Conservation (phyloP, 2,797 vertebrate species). For the Rousettus madagascariensis region DNA sequence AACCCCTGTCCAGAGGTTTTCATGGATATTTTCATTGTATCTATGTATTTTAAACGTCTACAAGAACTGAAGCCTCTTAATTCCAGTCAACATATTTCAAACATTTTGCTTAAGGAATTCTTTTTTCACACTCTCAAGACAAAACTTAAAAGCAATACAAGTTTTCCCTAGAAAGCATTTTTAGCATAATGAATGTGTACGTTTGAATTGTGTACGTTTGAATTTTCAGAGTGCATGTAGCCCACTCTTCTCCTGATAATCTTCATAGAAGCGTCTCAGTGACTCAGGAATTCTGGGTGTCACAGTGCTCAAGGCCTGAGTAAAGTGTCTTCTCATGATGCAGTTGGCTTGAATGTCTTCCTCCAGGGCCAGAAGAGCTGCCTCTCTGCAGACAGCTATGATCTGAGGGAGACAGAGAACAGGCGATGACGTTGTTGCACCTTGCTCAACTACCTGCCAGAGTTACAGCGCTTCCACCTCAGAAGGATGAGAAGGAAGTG, state of each 20-base stretch:
- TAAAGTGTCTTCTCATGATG: conserved; percentile 89
- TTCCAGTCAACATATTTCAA: conserved; percentile 42
- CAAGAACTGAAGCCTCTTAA: neutral
- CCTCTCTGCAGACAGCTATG: conserved; percentile 94
- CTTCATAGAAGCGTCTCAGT: conserved; percentile 90
- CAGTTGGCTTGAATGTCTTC: conserved; percentile 89
- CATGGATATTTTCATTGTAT: neutral
- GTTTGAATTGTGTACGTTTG: neutral
- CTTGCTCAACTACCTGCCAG: neutral
- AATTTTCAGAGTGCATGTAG: conserved; percentile 85
- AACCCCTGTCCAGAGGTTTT: neutral
- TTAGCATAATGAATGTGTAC: neutral
- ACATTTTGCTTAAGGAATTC: conserved; percentile 29
- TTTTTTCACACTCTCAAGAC: conserved; percentile 61
- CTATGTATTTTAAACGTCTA: conserved; percentile 13
- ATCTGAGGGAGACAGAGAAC: conserved; percentile 85
- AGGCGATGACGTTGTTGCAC: neutral
- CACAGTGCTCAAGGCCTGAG: conserved; percentile 87
- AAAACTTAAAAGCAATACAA: conserved; percentile 54
- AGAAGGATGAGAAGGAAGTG: conserved; percentile 8
- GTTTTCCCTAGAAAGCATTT: conserved; percentile 23
- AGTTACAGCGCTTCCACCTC: neutral
- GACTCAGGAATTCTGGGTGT: conserved; percentile 93
- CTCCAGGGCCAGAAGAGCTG: conserved; percentile 92
- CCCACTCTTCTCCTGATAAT: conserved; percentile 90